These are phyloP conservation scores for Tromatobia lineatoria DNA, from an alignment of 2,888 invertebrate species.

Conservation along the genomic window DNA sequence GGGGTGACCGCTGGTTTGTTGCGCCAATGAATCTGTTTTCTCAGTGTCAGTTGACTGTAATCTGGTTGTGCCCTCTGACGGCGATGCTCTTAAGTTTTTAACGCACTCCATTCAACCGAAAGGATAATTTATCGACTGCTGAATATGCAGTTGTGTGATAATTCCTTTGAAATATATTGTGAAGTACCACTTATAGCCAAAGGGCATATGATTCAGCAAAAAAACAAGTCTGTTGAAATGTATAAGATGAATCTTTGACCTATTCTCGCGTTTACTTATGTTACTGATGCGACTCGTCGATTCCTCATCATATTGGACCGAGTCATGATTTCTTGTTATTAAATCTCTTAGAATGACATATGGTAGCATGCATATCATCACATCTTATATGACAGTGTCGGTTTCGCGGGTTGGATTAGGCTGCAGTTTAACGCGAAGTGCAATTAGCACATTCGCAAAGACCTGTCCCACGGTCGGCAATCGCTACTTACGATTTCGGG, in stretches of 20 bases:
- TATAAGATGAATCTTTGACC: neutral
- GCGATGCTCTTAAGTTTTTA: neutral
- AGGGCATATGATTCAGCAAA: constrained; percentile 1
- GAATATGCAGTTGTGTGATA: neutral
- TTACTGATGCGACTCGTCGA: neutral
- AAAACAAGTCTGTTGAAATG: neutral
- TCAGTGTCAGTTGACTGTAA: no score
- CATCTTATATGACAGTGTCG: neutral
- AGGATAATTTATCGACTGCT: neutral
- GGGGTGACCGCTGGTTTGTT: no score
- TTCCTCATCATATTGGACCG: neutral
- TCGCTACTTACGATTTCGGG: neutral
- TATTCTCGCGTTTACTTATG: neutral
- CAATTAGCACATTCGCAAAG: neutral
- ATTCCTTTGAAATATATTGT: neutral
- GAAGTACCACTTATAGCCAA: neutral
- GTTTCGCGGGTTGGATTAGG: neutral
- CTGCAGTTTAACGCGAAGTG: neutral
- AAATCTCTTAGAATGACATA: neutral
- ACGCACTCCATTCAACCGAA: neutral
- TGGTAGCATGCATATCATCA: neutral
- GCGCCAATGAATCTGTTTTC: no score
- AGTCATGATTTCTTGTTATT: neutral
- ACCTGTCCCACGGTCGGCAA: neutral
- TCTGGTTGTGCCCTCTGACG: neutral